Conservation (phyloP, 2,797 vertebrate genomes). For the Gorsachius magnificus region DNA sequence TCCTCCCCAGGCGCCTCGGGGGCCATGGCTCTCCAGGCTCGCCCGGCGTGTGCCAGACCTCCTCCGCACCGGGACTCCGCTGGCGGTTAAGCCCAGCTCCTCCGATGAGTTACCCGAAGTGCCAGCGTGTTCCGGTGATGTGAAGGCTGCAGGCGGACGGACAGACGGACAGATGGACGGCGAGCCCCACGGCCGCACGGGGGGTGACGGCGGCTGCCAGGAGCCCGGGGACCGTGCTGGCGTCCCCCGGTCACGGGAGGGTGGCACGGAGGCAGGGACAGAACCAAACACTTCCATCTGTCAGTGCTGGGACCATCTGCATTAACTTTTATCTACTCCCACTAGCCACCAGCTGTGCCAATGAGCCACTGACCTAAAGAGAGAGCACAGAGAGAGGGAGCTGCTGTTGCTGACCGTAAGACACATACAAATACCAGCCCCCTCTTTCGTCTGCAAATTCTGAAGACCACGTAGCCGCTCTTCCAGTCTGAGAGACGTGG, state of each 20-base stretch:
- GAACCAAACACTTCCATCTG: neutral
- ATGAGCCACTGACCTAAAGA: neutral
- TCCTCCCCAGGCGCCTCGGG: neutral
- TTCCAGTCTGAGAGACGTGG: accelerated
- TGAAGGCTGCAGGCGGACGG: neutral
- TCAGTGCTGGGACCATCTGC: accelerated
- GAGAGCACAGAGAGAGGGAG: neutral
- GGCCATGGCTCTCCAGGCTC: neutral
- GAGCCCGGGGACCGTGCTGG: accelerated
- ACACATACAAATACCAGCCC: no score
- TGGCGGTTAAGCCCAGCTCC: neutral
- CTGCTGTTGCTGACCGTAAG: neutral
- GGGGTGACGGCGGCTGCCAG: accelerated
- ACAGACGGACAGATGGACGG: accelerated
- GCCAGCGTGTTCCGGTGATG: neutral
- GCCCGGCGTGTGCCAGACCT: neutral
- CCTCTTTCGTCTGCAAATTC: neutral
- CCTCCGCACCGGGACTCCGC: no score
- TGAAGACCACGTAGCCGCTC: accelerated
- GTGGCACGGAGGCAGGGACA: neutral
- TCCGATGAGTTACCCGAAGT: neutral
- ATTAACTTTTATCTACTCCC: neutral
- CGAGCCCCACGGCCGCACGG: accelerated
- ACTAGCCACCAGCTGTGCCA: neutral
- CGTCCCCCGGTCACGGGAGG: neutral